A percentile compares a stretch with the other conserved stretches of the same genome.
phyloP scores from a whole-genome alignment of 2,888 invertebrate species.

The Meganola albula region DNA sequence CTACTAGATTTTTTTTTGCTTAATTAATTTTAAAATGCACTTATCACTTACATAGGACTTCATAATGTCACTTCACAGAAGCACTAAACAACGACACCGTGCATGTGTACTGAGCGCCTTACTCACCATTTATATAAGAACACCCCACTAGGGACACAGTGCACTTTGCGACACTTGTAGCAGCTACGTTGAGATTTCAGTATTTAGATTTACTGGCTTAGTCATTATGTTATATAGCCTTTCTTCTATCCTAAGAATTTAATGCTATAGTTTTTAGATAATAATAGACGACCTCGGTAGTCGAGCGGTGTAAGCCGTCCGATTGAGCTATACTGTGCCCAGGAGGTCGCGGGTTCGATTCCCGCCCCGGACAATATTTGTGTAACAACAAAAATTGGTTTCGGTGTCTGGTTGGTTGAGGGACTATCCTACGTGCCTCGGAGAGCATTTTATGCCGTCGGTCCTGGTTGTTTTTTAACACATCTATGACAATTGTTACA shows the following conservation, averaged over 20 bases:
- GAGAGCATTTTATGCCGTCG: too few relatives aligned
- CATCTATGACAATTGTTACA: too few relatives aligned
- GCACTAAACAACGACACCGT: slow-evolving; percentile 35
- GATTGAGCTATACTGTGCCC: too few relatives aligned
- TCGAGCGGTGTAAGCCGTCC: too few relatives aligned
- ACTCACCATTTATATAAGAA: slow-evolving; percentile 53
- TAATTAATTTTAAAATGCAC: slow-evolving; percentile 7
- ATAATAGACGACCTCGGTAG: too few relatives aligned
- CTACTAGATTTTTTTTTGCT: too few relatives aligned
- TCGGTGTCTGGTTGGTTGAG: not conserved
- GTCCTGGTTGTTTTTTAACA: too few relatives aligned
- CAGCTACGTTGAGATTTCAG: slow-evolving; percentile 21
- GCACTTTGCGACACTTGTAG: slow-evolving; percentile 34
- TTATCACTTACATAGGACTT: slow-evolving; percentile 61
- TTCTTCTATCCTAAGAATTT: too few relatives aligned
- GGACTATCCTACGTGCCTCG: not conserved
- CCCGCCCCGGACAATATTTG: too few relatives aligned
- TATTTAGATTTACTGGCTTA: slow-evolving; percentile 19
- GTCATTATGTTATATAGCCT: too few relatives aligned
- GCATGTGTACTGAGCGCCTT: slow-evolving; percentile 41
- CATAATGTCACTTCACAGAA: slow-evolving; percentile 48
- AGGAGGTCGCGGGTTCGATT: too few relatives aligned
- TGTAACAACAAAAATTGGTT: not conserved
- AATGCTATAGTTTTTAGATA: too few relatives aligned
- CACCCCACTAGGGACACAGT: slow-evolving; percentile 43